Base-by-base conservation (phyloP, 2,113 vertebrate genomes). In the Atractosteus spatula region DNA sequence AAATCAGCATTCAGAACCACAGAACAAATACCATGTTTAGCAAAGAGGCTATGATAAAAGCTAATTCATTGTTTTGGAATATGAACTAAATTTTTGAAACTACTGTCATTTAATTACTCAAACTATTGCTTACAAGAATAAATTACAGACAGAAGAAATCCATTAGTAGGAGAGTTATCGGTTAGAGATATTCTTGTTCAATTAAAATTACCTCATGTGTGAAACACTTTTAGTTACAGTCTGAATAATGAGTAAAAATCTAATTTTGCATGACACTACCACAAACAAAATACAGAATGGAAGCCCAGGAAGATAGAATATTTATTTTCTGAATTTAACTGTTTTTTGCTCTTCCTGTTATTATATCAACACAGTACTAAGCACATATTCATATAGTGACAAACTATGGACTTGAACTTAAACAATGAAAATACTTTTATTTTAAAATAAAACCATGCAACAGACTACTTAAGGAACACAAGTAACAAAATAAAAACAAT, bases 101-200 rank as follows among this genome's bases (percentile, higher is more conserved):
- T 13, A 59, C 56, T 59, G n/a, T 3, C 56, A 59, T 59, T 59
- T 59, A 59, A 59, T 59, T n/a, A 59, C 56, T 59, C 56, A 12
- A 59, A 59, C 56, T 59, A 59, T n/a, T 59, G 56, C 56, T 59
- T 59, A 59, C 56, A 59, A 14, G 56, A 59, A 12, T 59, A 59
- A 59, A 59, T 59, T 59, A 59, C 56, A 59, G 13, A 59, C 13
- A 12, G 56, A 59, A 59, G 56, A 12, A 59, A 14, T 59, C 56
- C 56, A 59, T 7, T 13, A 59, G 56, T 11, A 59, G n/a, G 7
- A 59, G 11, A 13, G 13, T 13, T 3, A 8, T 8, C 47, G 5
- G 47, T 51, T 51, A 51, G 47, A 59, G 7, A 59, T 59, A 59
- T 59, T 59, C 56, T 59, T 59, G 11, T 59, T 59, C 56, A 59